Percentiles rank a stretch among this genome's conserved stretches.
phyloP scores from a whole-genome alignment of 2,797 vertebrate species.

The Coregonus ussuriensis region DNA sequence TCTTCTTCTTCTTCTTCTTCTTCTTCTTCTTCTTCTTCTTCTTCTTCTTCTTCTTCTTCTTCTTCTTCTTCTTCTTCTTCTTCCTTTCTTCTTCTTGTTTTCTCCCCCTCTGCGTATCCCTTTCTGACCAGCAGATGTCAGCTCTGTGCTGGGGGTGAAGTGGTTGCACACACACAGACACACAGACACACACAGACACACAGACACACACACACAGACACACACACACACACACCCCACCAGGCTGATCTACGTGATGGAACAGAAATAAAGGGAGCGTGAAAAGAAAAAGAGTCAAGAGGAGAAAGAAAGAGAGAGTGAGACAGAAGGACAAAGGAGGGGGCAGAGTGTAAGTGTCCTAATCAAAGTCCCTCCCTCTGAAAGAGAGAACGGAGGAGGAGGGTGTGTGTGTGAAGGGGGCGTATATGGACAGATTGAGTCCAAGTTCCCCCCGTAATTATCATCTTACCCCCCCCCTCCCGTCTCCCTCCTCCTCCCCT shows the following conservation, averaged over 20 bases:
- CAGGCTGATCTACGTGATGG: constrained; percentile 40
- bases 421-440: constrained; percentile 67
- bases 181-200: too few species aligned
- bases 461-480: constrained; percentile 60
- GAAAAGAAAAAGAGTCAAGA: constrained; percentile 35
- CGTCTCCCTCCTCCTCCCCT: constrained; percentile 35
- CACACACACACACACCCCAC: constrained; percentile 25
- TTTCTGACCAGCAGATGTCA: constrained; percentile 72
- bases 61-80: neutral
- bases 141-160: constrained; percentile 52
- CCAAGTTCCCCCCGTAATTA: constrained; percentile 74
- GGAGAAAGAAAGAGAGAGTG: constrained; percentile 38
- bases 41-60: neutral
- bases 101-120: constrained; percentile 43
- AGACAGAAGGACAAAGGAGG: constrained; percentile 30
- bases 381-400: constrained; percentile 41
- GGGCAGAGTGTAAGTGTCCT: constrained; percentile 65
- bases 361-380: constrained; percentile 67
- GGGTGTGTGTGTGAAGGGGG: neutral
- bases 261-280: constrained; percentile 32
- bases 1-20: too few species aligned
- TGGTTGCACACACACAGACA: constrained; percentile 54
- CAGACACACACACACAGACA: too few species aligned
- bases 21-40: too few species aligned
- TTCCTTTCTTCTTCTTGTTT: constrained; percentile 1